Evolutionary conservation across 2,113 vertebrate genomes (phyloP).

Genomic region (Lonchura striata): DNA sequence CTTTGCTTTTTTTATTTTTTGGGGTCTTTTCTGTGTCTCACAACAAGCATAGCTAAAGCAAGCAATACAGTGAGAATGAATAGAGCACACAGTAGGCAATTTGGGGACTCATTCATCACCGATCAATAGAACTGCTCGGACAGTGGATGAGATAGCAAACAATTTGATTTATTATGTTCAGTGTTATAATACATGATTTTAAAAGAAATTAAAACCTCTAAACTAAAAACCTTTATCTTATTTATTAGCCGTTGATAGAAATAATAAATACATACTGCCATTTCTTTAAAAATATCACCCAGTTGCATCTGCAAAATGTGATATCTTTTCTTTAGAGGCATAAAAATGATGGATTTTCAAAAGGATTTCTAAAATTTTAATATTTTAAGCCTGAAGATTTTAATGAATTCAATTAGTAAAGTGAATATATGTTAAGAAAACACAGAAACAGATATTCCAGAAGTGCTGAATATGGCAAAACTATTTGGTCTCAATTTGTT

Average conservation of each 20-base stretch:
- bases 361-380: not conserved
- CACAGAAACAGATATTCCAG: not conserved
- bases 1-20: not conserved
- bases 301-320: not conserved
- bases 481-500: not conserved
- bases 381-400: not conserved
- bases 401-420: not conserved
- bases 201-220: conserved; percentile 45
- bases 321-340: not conserved
- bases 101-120: not conserved
- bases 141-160: conserved; percentile 2
- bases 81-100: conserved; percentile 1
- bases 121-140: conserved; percentile 12
- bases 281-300: not conserved
- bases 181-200: not conserved
- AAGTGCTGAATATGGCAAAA: not conserved
- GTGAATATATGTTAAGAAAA: not conserved
- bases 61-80: not conserved
- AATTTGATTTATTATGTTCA: not conserved
- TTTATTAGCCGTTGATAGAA: not conserved
- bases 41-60: not conserved
- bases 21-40: not conserved
- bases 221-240: not conserved
- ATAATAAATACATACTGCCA: not conserved
- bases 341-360: not conserved